Evolutionary conservation across 2,888 invertebrate genomes (phyloP).

Genomic region (Caenorhabditis sinica): DNA sequence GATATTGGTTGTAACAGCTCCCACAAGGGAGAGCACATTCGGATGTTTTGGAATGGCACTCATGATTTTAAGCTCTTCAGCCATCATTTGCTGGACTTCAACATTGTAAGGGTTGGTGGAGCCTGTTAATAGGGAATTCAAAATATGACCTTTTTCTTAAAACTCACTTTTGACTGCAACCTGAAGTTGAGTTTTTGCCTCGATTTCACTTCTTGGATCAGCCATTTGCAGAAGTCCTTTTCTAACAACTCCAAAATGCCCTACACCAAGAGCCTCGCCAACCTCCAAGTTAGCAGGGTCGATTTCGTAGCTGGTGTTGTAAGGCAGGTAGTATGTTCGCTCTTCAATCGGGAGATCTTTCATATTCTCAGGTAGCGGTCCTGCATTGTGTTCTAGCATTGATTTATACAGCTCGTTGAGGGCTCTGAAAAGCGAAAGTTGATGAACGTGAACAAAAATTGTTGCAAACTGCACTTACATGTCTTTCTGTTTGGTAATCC

Average conservation of each 20-base stretch:
- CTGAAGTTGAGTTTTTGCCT: conserved; percentile 53
- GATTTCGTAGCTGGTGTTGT: conserved; percentile 63
- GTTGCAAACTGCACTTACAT: conserved; percentile 21
- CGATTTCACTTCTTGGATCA: conserved; percentile 52
- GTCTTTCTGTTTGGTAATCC: conserved; percentile 43
- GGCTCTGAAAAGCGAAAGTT: conserved; percentile 50
- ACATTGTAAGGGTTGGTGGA: conserved; percentile 58
- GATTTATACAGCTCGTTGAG: conserved; percentile 65
- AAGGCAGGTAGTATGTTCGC: conserved; percentile 60
- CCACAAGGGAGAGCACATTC: conserved; percentile 73
- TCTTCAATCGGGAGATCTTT: conserved; percentile 68
- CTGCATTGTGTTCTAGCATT: conserved; percentile 54
- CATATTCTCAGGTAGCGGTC: conserved; percentile 40
- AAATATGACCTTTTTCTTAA: neutral
- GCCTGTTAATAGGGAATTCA: conserved; percentile 20
- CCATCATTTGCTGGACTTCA: conserved; percentile 66
- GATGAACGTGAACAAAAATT: conserved; percentile 20
- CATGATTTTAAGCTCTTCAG: conserved; percentile 75
- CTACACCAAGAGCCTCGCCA: conserved; percentile 63
- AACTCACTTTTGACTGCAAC: conserved; percentile 74
- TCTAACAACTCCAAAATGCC: conserved; percentile 71
- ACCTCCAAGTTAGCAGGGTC: conserved; percentile 53
- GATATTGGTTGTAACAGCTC: conserved; percentile 71
- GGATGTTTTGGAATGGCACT: conserved; percentile 73
- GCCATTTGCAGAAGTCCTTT: conserved; percentile 66